Percentiles rank a stretch among this genome's conserved stretches.
Conservation (phyloP, 2,888 invertebrate genomes). For the Dermolepida albohirtum region DNA sequence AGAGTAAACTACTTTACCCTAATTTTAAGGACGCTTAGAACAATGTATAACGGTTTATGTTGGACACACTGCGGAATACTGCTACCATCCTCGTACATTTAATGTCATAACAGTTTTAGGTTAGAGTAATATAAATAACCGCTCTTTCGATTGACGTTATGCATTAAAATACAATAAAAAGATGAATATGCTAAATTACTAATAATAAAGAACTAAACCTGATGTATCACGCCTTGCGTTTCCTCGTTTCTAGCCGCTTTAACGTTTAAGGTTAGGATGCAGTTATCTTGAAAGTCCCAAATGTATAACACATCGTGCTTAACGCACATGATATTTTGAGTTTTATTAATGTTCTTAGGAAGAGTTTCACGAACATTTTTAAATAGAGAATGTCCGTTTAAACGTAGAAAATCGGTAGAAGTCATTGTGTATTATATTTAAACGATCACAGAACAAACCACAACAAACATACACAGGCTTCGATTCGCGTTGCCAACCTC, state of each 20-base stretch:
- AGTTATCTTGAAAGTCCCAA: conserved; percentile 75
- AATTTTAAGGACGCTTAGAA: too few relatives aligned
- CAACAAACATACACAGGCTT: not conserved
- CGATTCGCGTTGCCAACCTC: conserved; percentile 12
- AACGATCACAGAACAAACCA: not conserved
- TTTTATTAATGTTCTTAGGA: conserved; percentile 68
- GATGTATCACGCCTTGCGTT: conserved; percentile 69
- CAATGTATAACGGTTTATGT: too few relatives aligned
- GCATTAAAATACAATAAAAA: not conserved
- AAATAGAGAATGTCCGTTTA: conserved; percentile 73
- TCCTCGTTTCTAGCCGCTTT: conserved; percentile 63
- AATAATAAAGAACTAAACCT: conserved; percentile 65
- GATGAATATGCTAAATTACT: not conserved
- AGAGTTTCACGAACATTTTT: conserved; percentile 70
- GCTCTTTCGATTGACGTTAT: too few relatives aligned
- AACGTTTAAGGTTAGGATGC: conserved; percentile 73
- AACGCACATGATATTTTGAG: conserved; percentile 73
- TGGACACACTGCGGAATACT: too few relatives aligned
- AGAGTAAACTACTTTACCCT: too few relatives aligned
- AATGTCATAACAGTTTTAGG: conserved; percentile 22
- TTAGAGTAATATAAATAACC: not conserved
- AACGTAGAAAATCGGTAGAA: conserved; percentile 70
- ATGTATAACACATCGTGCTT: conserved; percentile 76
- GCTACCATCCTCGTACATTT: too few relatives aligned
- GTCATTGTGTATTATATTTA: conserved; percentile 10